These are phyloP conservation scores for Semicossyphus pulcher DNA, from an alignment of 2,113 vertebrate genomes.

Conservation along the genomic window DNA sequence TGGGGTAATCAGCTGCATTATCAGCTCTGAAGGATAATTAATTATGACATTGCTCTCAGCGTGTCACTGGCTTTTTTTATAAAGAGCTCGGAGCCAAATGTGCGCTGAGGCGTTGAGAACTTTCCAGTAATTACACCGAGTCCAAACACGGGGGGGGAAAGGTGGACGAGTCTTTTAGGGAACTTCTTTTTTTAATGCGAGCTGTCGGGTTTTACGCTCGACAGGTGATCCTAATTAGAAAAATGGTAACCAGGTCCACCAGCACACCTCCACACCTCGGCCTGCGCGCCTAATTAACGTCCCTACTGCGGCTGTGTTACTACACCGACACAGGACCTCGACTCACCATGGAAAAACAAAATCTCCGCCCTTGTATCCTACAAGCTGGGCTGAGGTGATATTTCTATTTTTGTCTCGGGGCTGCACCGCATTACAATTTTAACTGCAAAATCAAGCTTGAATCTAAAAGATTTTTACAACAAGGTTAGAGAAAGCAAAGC, in stretches of 20 bases:
- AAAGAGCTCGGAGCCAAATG: neutral
- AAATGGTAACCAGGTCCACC: neutral
- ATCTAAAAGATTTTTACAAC: too few species aligned
- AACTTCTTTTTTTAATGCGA: neutral
- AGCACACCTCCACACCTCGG: neutral
- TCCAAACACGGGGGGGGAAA: neutral
- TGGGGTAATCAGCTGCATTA: slow-evolving; percentile 6
- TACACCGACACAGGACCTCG: neutral
- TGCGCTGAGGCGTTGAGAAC: neutral
- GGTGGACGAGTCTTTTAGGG: neutral
- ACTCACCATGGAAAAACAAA: neutral
- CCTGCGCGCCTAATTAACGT: neutral
- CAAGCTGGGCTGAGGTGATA: too few species aligned
- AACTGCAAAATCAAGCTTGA: too few species aligned
- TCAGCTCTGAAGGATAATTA: slow-evolving; percentile 23
- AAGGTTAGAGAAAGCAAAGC: too few species aligned
- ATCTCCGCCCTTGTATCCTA: too few species aligned
- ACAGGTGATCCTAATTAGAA: slow-evolving; percentile 31
- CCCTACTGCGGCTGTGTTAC: neutral
- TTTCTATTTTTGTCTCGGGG: too few species aligned
- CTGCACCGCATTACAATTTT: too few species aligned
- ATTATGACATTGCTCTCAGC: neutral
- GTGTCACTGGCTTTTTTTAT: neutral
- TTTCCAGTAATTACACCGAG: slow-evolving; percentile 21
- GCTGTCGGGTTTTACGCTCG: neutral